These are phyloP conservation scores for Cheumatopsyche charites DNA, from an alignment of 1,140 invertebrate genomes.

Conservation along the genomic window DNA sequence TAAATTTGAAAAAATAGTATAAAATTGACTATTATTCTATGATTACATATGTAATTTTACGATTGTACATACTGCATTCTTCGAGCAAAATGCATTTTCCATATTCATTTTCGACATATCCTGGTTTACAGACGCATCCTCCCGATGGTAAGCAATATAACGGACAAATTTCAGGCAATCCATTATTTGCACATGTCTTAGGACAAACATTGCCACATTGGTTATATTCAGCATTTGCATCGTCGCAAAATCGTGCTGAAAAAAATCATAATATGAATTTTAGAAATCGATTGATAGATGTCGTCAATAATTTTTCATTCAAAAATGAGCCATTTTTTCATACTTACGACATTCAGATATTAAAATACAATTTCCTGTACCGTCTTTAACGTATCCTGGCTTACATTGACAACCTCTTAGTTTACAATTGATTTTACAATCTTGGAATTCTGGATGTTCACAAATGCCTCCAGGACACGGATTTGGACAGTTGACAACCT, in stretches of 20 bases:
- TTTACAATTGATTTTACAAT: constrained; percentile 36
- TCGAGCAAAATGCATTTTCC: constrained; percentile 26
- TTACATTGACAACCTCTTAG: constrained; percentile 42
- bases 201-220: constrained; percentile 33
- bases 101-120: constrained; percentile 30
- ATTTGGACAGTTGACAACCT: constrained; percentile 38
- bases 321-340: no score
- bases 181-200: constrained; percentile 35
- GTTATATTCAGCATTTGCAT: constrained; percentile 11
- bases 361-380: constrained; percentile 37
- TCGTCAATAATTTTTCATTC: no score
- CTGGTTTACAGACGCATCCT: constrained; percentile 42
- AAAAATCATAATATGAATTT: no score
- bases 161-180: constrained; percentile 2
- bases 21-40: no score
- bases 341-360: constrained; percentile 32
- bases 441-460: constrained; percentile 7
- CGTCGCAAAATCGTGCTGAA: constrained; percentile 10
- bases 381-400: constrained; percentile 36
- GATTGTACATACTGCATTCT: constrained; percentile 40
- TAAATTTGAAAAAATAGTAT: no score
- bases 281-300: no score
- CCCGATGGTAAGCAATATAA: constrained; percentile 14
- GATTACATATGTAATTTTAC: no score
- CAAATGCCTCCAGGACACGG: constrained; percentile 42